Base-by-base conservation (phyloP, 1,140 invertebrate species). In the Liolophura sinensis region DNA sequence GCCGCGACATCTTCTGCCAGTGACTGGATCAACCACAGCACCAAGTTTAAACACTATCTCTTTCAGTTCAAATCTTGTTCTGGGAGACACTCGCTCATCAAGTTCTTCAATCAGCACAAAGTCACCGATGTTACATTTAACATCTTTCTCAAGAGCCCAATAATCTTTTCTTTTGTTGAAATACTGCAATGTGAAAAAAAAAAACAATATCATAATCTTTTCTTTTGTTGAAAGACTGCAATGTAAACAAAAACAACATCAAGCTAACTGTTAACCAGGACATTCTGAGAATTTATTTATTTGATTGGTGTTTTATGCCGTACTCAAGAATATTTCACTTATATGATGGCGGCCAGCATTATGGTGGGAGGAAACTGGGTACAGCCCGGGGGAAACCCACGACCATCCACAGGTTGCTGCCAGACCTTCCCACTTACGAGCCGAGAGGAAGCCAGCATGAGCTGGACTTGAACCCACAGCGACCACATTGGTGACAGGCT, bases 151-250 rank as follows among this genome's bases (percentile, higher is more conserved):
- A 18, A 58, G 27, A 11, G 74, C 73, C 75, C 73, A 77, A 25
- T 55, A 72, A 25, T 73, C 47, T 14, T 65, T 62, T 27, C 64
- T 55, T 14, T 64, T 63, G 67, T 77, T 76, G 59, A 77, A 77
- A 60, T 76, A 77, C 77, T 78, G 68, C 22, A 77, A 75, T 25
- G 31, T 48, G 61, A 62, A 67, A 56, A 59, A 22, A 16, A 9
- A 40, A 46, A 1, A 60, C 14, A n/a, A n/a, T n/a, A n/a, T n/a
- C n/a, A 25, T 55, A 72, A 25, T 73, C 47, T 14, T 65, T 62
- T 27, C 64, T 55, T 14, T 64, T 63, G 67, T 77, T 76, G 59
- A 77, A 77, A 60, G 74, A 77, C 77, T 78, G 68, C 22, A 77
- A 75, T 25, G 31, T 48, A 64, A 62, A 67, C 52, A 59, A 22